phyloP scores from a whole-genome alignment of 2,888 invertebrate genomes.

The Megaustenia siamemsis region DNA sequence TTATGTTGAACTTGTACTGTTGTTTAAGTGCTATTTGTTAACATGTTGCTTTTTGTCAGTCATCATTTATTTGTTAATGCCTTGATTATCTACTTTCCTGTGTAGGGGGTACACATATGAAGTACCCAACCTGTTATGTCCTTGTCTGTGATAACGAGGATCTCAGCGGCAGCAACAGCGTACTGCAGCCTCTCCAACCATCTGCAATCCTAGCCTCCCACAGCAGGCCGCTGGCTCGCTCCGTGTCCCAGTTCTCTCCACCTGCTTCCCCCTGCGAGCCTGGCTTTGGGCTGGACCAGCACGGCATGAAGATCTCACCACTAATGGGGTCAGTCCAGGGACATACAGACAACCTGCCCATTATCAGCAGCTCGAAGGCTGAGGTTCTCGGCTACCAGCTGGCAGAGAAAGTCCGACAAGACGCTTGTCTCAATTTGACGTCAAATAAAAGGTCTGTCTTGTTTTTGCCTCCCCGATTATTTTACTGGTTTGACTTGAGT shows the following conservation, averaged over 20 bases:
- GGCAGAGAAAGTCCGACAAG: slow-evolving; percentile 55
- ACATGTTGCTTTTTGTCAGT: too few relatives aligned
- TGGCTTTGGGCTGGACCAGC: slow-evolving; percentile 52
- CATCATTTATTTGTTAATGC: too few relatives aligned
- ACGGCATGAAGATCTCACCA: slow-evolving; percentile 60
- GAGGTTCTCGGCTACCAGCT: slow-evolving; percentile 55
- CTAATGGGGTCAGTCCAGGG: slow-evolving; percentile 52
- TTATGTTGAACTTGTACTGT: too few relatives aligned
- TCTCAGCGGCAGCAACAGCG: slow-evolving; percentile 46
- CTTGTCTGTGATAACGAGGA: slow-evolving; percentile 81
- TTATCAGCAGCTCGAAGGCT: slow-evolving; percentile 37
- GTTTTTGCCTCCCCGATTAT: neutral
- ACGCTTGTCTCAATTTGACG: slow-evolving; percentile 50
- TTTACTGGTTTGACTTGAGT: too few relatives aligned
- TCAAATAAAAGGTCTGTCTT: slow-evolving; percentile 46
- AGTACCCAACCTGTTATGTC: slow-evolving; percentile 96
- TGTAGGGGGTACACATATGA: slow-evolving; percentile 94
- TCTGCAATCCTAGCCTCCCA: slow-evolving; percentile 41
- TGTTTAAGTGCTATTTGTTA: too few relatives aligned
- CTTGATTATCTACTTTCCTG: too few relatives aligned
- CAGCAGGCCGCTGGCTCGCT: slow-evolving; percentile 54
- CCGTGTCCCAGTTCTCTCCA: slow-evolving; percentile 67
- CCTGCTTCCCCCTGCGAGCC: slow-evolving; percentile 76
- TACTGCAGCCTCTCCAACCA: slow-evolving; percentile 49
- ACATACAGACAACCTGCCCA: slow-evolving; percentile 51